Evolutionary conservation across 2,113 vertebrate genomes (phyloP).

Genomic region (Anser brachyrhynchus): DNA sequence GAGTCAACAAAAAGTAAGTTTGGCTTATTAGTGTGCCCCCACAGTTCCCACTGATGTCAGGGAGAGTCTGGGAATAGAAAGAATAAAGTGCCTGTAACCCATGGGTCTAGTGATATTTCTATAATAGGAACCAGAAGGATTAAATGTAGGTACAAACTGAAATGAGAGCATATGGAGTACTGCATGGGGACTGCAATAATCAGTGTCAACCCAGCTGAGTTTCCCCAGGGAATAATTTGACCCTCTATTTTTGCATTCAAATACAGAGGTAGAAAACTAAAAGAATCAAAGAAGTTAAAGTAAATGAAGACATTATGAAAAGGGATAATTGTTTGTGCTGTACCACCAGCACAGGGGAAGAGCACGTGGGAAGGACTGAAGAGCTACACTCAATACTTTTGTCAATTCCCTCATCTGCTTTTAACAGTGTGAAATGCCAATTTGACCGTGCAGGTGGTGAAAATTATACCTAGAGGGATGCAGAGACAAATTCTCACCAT

Average conservation of each 20-base stretch:
- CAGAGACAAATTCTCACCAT: neutral
- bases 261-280: neutral
- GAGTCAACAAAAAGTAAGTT: neutral
- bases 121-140: neutral
- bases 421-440: conserved; percentile 21
- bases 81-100: neutral
- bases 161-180: neutral
- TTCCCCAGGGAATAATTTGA: neutral
- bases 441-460: conserved; percentile 21
- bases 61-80: neutral
- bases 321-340: conserved; percentile 44
- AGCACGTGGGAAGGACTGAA: conserved; percentile 37
- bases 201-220: neutral
- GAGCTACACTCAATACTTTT: conserved; percentile 51
- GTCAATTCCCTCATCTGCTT: conserved; percentile 50
- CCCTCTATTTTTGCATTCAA: neutral
- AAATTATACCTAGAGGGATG: neutral
- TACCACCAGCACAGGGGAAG: conserved; percentile 39
- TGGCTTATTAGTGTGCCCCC: neutral
- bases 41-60: neutral
- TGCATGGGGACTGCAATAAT: neutral
- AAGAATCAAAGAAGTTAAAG: neutral
- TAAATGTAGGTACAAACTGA: neutral
- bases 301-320: neutral
- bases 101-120: neutral